Percentiles rank a stretch among this genome's conserved stretches.
These are phyloP conservation scores for Notospermus geniculatus DNA, from an alignment of 1,140 invertebrate genomes.

Conservation along the genomic window DNA sequence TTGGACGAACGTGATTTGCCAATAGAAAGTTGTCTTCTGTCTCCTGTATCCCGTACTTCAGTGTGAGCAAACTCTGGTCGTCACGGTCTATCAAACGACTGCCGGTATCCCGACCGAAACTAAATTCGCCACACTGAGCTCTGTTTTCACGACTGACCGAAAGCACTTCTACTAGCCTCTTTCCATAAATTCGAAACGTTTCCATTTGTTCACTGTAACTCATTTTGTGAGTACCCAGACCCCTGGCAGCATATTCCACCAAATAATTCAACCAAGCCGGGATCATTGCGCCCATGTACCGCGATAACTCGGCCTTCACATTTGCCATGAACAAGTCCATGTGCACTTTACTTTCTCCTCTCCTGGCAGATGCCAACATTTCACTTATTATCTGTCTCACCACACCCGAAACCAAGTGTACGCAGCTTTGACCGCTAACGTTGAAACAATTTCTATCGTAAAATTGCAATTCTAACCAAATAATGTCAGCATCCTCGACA, in stretches of 20 bases:
- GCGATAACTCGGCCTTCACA: neutral
- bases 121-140: neutral
- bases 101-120: neutral
- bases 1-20: neutral
- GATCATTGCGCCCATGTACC: neutral
- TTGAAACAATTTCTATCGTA: neutral
- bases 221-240: conserved; percentile 5
- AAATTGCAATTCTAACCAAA: neutral
- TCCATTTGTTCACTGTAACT: neutral
- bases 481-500: neutral
- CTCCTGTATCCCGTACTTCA: neutral
- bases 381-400: neutral
- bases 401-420: neutral
- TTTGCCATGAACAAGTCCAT: conserved; percentile 7
- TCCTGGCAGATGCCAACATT: neutral
- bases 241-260: neutral
- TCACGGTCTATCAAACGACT: neutral
- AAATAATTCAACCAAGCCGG: conserved; percentile 8
- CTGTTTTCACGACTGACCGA: neutral
- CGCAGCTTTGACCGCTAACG: neutral
- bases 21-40: conserved; percentile 7
- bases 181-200: neutral
- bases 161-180: neutral
- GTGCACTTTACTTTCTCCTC: neutral
- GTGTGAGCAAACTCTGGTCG: conserved; percentile 6